These are phyloP conservation scores for Lithodes maja DNA, from an alignment of 2,888 invertebrate species.

Conservation along the genomic window DNA sequence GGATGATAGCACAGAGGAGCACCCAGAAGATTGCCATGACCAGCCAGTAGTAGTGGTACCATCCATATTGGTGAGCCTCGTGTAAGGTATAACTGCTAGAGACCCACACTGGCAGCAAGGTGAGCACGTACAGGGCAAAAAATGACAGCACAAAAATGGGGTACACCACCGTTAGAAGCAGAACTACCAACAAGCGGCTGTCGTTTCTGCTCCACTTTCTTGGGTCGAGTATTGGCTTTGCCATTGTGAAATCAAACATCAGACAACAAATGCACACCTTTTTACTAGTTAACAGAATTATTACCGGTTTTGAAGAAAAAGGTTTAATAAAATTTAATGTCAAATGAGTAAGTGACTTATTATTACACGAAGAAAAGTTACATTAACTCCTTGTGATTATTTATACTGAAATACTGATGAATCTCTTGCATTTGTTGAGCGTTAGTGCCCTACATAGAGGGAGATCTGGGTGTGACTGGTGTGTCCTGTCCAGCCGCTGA, in stretches of 20 bases:
- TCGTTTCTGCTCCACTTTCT: slow-evolving; percentile 47
- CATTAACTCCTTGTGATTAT: too few relatives aligned
- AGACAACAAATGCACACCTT: not conserved
- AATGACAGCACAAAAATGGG: slow-evolving; percentile 49
- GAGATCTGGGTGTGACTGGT: too few relatives aligned
- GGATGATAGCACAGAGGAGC: slow-evolving; percentile 39
- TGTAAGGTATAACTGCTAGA: not conserved
- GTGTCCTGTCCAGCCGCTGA: too few relatives aligned
- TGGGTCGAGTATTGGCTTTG: slow-evolving; percentile 23
- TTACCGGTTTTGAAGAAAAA: too few relatives aligned
- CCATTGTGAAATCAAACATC: slow-evolving; percentile 28
- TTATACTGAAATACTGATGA: too few relatives aligned
- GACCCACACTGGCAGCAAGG: slow-evolving; percentile 36
- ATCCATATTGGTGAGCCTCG: slow-evolving; percentile 21
- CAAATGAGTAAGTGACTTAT: too few relatives aligned
- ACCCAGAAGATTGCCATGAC: slow-evolving; percentile 43
- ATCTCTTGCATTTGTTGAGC: too few relatives aligned
- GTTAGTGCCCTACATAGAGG: too few relatives aligned
- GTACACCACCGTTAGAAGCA: slow-evolving; percentile 44
- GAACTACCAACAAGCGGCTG: slow-evolving; percentile 41
- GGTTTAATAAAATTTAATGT: too few relatives aligned
- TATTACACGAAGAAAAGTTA: too few relatives aligned
- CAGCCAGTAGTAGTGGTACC: slow-evolving; percentile 57
- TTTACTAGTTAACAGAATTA: too few relatives aligned
- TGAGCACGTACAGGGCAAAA: slow-evolving; percentile 46